A percentile compares a stretch with the other conserved stretches of the same genome.
Evolutionary conservation across 2,797 vertebrate genomes (phyloP).

Genomic region (Notolepis coatsorum): DNA sequence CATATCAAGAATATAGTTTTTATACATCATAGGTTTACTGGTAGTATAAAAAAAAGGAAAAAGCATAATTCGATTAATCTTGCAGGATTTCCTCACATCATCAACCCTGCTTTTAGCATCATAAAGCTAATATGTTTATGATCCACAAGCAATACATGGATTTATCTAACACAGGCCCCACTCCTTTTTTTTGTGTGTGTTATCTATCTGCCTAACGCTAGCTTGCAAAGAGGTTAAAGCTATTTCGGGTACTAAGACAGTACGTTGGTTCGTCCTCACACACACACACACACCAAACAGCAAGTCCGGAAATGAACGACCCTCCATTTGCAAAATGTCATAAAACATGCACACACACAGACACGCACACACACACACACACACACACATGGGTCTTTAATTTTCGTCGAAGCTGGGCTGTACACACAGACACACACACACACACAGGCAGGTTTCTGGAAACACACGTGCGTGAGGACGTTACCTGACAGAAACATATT

Average conservation of each 20-base stretch:
- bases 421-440: conserved; percentile 21
- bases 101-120: conserved; percentile 86
- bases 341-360: no score
- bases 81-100: conserved; percentile 70
- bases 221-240: conserved; percentile 78
- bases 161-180: conserved; percentile 76
- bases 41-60: conserved; percentile 60
- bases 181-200: conserved; percentile 50
- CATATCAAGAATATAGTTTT: conserved; percentile 74
- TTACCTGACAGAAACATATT: conserved; percentile 73
- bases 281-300: conserved; percentile 41
- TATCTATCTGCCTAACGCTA: conserved; percentile 70
- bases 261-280: conserved; percentile 61
- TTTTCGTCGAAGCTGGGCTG: conserved; percentile 29
- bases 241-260: conserved; percentile 71
- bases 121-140: conserved; percentile 84
- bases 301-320: conserved; percentile 38
- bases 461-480: conserved; percentile 49
- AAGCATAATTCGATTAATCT: conserved; percentile 59
- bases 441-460: neutral
- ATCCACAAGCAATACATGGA: conserved; percentile 72
- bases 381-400: conserved; percentile 43
- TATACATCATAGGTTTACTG: conserved; percentile 60
- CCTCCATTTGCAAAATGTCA: conserved; percentile 51
- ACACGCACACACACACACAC: no score